phyloP scores from a whole-genome alignment of 64 coral and sea anemone genomes.

The Anthopleura sola region DNA sequence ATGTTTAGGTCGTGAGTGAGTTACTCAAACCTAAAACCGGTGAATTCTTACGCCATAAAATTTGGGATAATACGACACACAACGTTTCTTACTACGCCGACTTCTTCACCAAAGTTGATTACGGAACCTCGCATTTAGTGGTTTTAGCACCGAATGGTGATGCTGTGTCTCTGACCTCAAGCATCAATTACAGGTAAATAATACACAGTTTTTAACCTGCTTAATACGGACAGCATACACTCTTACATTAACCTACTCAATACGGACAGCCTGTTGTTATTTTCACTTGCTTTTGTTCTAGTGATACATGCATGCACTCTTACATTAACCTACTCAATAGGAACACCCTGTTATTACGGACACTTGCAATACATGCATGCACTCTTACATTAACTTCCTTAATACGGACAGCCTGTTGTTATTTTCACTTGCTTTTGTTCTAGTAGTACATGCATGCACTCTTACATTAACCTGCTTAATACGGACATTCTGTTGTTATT shows the following conservation, averaged over 20 bases:
- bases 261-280: not conserved
- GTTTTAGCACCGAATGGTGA: constrained; percentile 66
- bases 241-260: not conserved
- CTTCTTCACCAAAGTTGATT: constrained; percentile 43
- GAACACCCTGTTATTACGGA: not conserved
- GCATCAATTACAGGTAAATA: constrained; percentile 53
- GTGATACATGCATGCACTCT: not conserved
- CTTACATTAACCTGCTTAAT: too few relatives aligned
- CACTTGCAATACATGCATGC: too few relatives aligned
- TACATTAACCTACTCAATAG: not conserved
- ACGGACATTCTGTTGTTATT: too few relatives aligned
- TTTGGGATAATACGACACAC: constrained; percentile 52
- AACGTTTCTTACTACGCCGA: constrained; percentile 53
- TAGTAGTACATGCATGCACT: too few relatives aligned
- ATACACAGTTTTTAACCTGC: not conserved
- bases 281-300: too few relatives aligned
- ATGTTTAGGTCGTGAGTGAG: not conserved
- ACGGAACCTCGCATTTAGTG: constrained; percentile 68
- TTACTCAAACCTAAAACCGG: not conserved
- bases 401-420: too few relatives aligned
- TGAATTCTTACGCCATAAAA: constrained; percentile 36
- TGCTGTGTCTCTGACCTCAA: constrained; percentile 72
- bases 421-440: too few relatives aligned
- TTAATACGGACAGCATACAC: too few relatives aligned
- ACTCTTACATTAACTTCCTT: too few relatives aligned